Base-by-base conservation (phyloP, 2,113 vertebrate species). In the Tachycineta bicolor region DNA sequence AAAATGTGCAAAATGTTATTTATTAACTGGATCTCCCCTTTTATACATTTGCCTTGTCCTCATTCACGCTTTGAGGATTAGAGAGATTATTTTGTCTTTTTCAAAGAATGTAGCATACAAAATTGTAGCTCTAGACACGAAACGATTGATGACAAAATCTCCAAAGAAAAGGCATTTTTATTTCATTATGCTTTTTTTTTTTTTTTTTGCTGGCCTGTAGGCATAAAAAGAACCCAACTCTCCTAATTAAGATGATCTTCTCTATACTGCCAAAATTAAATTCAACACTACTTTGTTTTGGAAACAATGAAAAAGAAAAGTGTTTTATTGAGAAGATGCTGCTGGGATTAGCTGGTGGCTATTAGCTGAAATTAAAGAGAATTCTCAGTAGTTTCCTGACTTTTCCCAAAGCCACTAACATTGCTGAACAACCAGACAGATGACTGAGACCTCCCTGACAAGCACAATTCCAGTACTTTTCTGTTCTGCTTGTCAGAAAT, bases 401-500 rank as follows among this genome's bases (percentile, higher is more conserved):
- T 89, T 88, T 65, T 67, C 91, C 58, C 37, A 80, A 80, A 62
- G 8, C 5, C 37, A 12, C 4, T 17, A 37, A 33, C 8, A 37
- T 13, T 53, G 46, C 1, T 83, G 50, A 90, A 80, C n/a, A 74
- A 49, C 4, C 23, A 82, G 60, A 39, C 26, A 80, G 24, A 25
- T 88, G 58, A 53, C 58, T 70, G 84, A 80, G 62, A 82, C 13
- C 46, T 80, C 76, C 22, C 52, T 75, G 26, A 75, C 33, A 75
- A 68, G 47, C 41, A 70, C 34, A 49, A 11, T 84, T 81, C 52
- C 24, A 62, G 29, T 14, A 37, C 25, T 86, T 74, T 23, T 24
- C 39, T 53, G 12, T 59, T 89, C 43, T 70, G 11, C 46, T 63
- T 87, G 49, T 87, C 87, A 94, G 47, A 91, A 94, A 89, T 46